Percentiles rank a stretch among this genome's conserved stretches.
Conservation (phyloP, 2,888 invertebrate genomes). For the Bimastos eiseni region DNA sequence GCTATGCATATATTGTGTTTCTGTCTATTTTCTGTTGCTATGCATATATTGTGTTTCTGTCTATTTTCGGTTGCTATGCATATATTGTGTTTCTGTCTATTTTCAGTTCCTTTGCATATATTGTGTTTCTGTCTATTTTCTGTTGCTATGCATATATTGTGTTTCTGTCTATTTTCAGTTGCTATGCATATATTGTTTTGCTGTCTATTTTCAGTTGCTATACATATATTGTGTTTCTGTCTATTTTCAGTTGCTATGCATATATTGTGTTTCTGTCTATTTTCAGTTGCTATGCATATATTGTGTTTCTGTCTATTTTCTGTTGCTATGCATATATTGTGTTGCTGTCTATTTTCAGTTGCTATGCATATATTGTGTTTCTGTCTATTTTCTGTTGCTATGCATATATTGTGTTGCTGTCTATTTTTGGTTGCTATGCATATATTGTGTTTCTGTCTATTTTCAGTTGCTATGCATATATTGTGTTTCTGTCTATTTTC, state of each 20-base stretch:
- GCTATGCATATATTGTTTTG: too few species aligned
- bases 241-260: not conserved
- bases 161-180: not conserved
- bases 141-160: not conserved
- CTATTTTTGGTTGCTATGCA: not conserved
- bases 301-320: not conserved
- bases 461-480: too few species aligned
- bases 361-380: not conserved
- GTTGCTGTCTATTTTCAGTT: not conserved
- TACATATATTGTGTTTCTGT: not conserved
- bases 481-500: not conserved
- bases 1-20: not conserved
- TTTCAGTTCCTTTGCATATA: not conserved
- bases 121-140: not conserved
- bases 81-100: not conserved
- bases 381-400: not conserved
- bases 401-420: not conserved
- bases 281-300: not conserved
- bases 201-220: not conserved
- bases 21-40: not conserved
- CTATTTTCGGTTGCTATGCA: not conserved
- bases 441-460: not conserved
- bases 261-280: too few species aligned
- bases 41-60: not conserved
- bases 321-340: not conserved